Conservation (phyloP, 2,888 invertebrate species). For the Helicoverpa assulta region DNA sequence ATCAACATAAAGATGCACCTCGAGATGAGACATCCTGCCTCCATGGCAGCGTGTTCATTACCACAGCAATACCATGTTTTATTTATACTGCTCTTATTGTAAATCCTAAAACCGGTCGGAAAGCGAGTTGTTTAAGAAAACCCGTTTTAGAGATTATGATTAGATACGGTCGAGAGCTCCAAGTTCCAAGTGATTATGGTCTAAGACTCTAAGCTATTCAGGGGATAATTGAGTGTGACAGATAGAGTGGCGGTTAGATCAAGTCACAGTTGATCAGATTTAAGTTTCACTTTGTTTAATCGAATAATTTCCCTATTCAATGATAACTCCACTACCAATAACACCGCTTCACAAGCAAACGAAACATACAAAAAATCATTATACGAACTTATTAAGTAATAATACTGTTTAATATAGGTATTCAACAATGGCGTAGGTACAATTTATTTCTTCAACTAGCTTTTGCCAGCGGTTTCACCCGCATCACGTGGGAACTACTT, state of each 20-base stretch:
- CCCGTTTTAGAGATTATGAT: slow-evolving; percentile 60
- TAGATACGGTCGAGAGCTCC: slow-evolving; percentile 47
- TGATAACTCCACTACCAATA: neutral
- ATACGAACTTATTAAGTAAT: too few species aligned
- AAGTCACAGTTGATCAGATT: slow-evolving; percentile 36
- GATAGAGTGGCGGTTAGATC: slow-evolving; percentile 54
- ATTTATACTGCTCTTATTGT: slow-evolving; percentile 36
- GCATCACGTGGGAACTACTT: too few species aligned
- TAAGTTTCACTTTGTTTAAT: slow-evolving; percentile 44
- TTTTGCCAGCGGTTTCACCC: too few species aligned
- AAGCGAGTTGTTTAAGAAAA: slow-evolving; percentile 52
- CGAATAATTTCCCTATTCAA: slow-evolving; percentile 22
- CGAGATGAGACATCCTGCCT: slow-evolving; percentile 19
- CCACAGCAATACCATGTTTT: slow-evolving; percentile 31
- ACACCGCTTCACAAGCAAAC: neutral
- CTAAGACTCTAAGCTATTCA: slow-evolving; percentile 40
- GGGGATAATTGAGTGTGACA: slow-evolving; percentile 56
- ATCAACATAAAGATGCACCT: slow-evolving; percentile 16
- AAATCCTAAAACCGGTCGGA: slow-evolving; percentile 51
- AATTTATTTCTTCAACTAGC: too few species aligned
- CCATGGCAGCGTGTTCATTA: slow-evolving; percentile 16
- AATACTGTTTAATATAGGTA: too few species aligned
- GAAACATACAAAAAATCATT: neutral
- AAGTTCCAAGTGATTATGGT: slow-evolving; percentile 52
- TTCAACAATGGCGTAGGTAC: too few species aligned